A percentile compares a stretch with the other conserved stretches of the same genome.
phyloP scores from a whole-genome alignment of 2,888 invertebrate genomes.

The Monochamus alternatus region DNA sequence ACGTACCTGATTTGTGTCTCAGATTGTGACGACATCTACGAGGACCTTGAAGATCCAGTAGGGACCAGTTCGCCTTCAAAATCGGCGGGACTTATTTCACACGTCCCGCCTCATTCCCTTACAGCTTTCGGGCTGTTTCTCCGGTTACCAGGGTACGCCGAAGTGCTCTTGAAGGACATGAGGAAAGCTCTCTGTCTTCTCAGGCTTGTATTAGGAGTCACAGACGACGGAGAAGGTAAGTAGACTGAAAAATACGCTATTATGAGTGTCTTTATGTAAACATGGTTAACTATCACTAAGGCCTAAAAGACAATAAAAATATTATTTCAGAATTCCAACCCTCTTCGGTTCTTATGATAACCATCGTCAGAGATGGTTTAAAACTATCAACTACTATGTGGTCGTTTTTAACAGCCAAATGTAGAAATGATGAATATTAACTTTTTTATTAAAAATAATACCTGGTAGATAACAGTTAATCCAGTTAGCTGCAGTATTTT shows the following conservation, averaged over 20 bases:
- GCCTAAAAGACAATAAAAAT: no score
- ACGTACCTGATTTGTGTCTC: slow-evolving; percentile 60
- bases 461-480: no score
- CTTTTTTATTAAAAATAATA: no score
- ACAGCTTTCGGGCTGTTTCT: slow-evolving; percentile 93
- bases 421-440: no score
- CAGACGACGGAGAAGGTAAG: slow-evolving; percentile 91
- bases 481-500: no score
- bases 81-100: slow-evolving; percentile 73
- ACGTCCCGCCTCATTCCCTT: slow-evolving; percentile 91
- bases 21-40: slow-evolving; percentile 77
- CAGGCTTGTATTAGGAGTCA: slow-evolving; percentile 89
- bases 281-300: no score
- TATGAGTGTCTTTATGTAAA: no score
- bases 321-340: no score
- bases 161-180: slow-evolving; percentile 87
- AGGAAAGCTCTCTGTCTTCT: slow-evolving; percentile 90
- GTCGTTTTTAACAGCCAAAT: no score
- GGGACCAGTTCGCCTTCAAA: slow-evolving; percentile 73
- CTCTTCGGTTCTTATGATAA: no score
- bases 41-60: slow-evolving; percentile 75
- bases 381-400: no score
- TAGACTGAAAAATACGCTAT: neutral
- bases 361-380: no score
- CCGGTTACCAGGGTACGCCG: slow-evolving; percentile 92